These are phyloP conservation scores for Eupsilia transversa DNA, from an alignment of 2,888 invertebrate genomes.

Conservation along the genomic window DNA sequence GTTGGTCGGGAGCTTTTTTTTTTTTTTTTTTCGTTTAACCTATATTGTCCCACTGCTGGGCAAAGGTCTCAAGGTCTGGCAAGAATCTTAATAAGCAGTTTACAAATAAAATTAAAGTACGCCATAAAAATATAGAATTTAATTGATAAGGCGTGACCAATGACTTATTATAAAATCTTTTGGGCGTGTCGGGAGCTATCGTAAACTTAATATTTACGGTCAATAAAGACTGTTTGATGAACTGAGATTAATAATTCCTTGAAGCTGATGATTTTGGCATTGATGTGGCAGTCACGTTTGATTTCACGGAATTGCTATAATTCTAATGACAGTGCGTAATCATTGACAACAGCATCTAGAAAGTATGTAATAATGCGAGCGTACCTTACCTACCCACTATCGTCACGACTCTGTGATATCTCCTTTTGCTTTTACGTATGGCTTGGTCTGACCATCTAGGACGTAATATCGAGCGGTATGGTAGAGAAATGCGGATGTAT, in stretches of 20 bases:
- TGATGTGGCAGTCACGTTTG: constrained; percentile 45
- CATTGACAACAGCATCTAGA: constrained; percentile 31
- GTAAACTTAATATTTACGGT: constrained; percentile 60
- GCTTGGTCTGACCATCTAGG: constrained; percentile 27
- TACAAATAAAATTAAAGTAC: constrained; percentile 28
- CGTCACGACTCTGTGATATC: constrained; percentile 55
- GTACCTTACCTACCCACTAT: constrained; percentile 23
- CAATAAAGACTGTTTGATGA: constrained; percentile 63
- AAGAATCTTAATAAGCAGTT: constrained; percentile 34
- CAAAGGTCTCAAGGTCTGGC: too few relatives aligned
- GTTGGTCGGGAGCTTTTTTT: too few relatives aligned
- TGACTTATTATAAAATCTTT: constrained; percentile 38
- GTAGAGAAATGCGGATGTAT: constrained; percentile 27
- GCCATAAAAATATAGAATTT: constrained; percentile 38
- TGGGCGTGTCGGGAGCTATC: constrained; percentile 47
- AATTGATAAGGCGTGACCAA: constrained; percentile 58
- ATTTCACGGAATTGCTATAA: constrained; percentile 33
- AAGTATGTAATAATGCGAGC: constrained; percentile 36
- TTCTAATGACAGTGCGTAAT: constrained; percentile 38
- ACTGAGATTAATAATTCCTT: constrained; percentile 57
- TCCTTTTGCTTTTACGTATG: constrained; percentile 49
- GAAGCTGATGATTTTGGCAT: constrained; percentile 59
- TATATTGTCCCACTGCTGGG: too few relatives aligned
- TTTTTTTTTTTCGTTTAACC: too few relatives aligned
- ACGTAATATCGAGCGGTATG: constrained; percentile 31